A percentile compares a stretch with the other conserved stretches of the same genome.
Conservation (phyloP, 2,888 invertebrate genomes). For the Synanthedon tipuliformis region DNA sequence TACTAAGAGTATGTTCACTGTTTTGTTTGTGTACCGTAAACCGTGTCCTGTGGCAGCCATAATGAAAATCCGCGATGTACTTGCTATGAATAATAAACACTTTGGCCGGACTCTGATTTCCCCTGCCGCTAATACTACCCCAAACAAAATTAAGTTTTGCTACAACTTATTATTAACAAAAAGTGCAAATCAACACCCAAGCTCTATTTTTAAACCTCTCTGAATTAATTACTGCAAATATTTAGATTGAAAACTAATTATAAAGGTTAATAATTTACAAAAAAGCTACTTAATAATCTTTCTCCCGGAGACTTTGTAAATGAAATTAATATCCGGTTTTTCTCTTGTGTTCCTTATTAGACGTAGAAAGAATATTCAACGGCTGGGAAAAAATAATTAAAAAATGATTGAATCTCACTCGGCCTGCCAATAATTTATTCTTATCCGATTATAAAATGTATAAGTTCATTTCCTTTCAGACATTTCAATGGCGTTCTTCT, state of each 20-base stretch:
- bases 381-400: neutral
- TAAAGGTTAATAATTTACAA: too few relatives aligned
- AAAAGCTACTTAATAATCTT: too few relatives aligned
- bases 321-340: too few relatives aligned
- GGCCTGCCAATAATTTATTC: slow-evolving; percentile 21
- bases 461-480: slow-evolving; percentile 17
- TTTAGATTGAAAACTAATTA: too few relatives aligned
- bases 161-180: neutral
- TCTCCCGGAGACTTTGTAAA: too few relatives aligned
- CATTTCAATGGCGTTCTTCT: too few relatives aligned
- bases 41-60: neutral
- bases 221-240: too few relatives aligned
- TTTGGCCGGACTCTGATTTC: slow-evolving; percentile 2
- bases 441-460: slow-evolving; percentile 19
- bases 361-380: neutral
- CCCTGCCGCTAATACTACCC: slow-evolving; percentile 1
- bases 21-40: too few relatives aligned
- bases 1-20: too few relatives aligned
- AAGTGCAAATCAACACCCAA: neutral
- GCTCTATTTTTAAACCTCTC: too few relatives aligned
- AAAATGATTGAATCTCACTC: slow-evolving; percentile 15
- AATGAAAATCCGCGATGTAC: neutral
- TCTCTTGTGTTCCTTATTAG: too few relatives aligned
- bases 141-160: neutral
- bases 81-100: slow-evolving; percentile 3